Percentiles rank a stretch among this genome's conserved stretches.
These are phyloP conservation scores for Tetrax tetrax DNA, from an alignment of 2,113 vertebrate species.

Conservation along the genomic window DNA sequence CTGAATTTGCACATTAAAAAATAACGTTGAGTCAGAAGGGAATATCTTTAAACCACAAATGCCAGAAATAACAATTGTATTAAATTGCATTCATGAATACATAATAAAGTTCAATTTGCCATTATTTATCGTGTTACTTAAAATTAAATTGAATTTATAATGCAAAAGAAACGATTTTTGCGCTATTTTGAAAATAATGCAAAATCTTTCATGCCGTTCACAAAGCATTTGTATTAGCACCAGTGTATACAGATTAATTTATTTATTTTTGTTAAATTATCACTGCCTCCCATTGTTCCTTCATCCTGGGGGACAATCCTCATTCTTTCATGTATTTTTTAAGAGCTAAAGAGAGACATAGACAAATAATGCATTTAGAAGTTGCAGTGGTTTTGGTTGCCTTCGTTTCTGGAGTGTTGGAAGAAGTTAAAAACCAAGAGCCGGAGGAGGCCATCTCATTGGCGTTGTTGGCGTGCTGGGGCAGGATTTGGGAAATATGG, in stretches of 20 bases:
- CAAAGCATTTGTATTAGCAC: slow-evolving; percentile 67
- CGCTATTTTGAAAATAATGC: slow-evolving; percentile 66
- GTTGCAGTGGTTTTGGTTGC: not conserved
- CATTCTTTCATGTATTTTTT: slow-evolving; percentile 66
- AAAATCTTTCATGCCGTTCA: slow-evolving; percentile 71
- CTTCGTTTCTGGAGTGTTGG: not conserved
- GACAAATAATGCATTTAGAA: slow-evolving; percentile 37
- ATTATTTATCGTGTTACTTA: slow-evolving; percentile 71
- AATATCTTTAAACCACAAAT: slow-evolving; percentile 69
- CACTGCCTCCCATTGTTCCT: slow-evolving; percentile 56
- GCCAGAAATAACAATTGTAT: slow-evolving; percentile 72
- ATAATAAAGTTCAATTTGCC: slow-evolving; percentile 76
- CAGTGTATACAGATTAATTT: slow-evolving; percentile 63
- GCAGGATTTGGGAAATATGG: not conserved
- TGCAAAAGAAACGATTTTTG: slow-evolving; percentile 59
- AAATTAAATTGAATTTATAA: slow-evolving; percentile 62
- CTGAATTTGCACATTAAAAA: slow-evolving; percentile 63
- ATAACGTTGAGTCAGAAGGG: slow-evolving; percentile 43
- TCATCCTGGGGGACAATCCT: slow-evolving; percentile 45
- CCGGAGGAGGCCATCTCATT: not conserved
- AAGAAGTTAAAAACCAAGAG: not conserved
- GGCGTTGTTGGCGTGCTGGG: not conserved
- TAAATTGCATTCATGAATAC: slow-evolving; percentile 70
- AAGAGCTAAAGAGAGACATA: slow-evolving; percentile 45
- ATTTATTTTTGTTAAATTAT: slow-evolving; percentile 72